Base-by-base conservation (phyloP, 1,140 invertebrate genomes). In the Bradynema listronoti region DNA sequence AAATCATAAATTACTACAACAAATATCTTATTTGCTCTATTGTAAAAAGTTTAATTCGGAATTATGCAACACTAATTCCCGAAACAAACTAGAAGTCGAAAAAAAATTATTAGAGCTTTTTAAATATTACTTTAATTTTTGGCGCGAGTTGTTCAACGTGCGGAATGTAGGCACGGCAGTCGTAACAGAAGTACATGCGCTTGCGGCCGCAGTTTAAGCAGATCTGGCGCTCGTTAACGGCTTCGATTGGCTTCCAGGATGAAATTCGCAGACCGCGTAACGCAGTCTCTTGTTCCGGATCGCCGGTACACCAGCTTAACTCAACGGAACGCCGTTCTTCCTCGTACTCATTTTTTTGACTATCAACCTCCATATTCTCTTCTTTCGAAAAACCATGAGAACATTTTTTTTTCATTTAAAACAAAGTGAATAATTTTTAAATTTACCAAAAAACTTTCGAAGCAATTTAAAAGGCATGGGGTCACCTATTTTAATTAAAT, bases 181-280 rank as follows among this genome's bases (percentile, higher is more conserved):
- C 76, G 46, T 77, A 73, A 46, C 74, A 77, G 55, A 78, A 77
- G 58, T 74, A 77, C 58, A 74, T 65, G 39, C 74, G 42, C 32
- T 57, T 77, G 14, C 51, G 27, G 4, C 61, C 51, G 50, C 73
- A 75, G 22, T 45, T 27, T 14, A 32, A 22, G 51, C 73, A 75
- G 16, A 19, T 56, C 16, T 56, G 63, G 9, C 68, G 57, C 33
- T 76, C 58, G 30, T 39, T 61, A 1, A 61, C 22, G 4, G 7
- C n/a, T 45, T 52, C 41, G 1, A 57, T 27, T 45, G 24, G 9
- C 11, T 45, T n/a, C n/a, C n/a, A n/a, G n/a, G n/a, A n/a, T n/a
- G n/a, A n/a, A n/a, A n/a, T n/a, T n/a, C n/a, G n/a, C n/a, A n/a
- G n/a, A n/a, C n/a, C n/a, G n/a, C n/a, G n/a, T n/a, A n/a, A n/a